These are phyloP conservation scores for Rhynchomys soricoides DNA, from an alignment of 2,113 vertebrate species.

Conservation along the genomic window DNA sequence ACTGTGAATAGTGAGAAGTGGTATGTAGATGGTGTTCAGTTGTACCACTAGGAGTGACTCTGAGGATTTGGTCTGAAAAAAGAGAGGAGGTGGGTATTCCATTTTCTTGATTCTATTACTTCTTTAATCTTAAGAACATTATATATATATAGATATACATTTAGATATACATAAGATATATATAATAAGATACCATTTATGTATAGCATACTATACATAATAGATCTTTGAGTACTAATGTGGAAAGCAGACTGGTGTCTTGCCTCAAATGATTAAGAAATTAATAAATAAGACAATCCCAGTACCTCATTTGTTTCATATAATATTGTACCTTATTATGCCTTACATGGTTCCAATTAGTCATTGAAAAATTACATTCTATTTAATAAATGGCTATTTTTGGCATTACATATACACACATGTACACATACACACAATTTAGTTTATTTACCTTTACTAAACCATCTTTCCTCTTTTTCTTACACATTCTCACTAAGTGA, in stretches of 20 bases:
- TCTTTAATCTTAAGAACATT: background rate
- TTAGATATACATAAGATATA: too few relatives aligned
- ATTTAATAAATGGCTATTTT: background rate
- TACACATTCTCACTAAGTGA: background rate
- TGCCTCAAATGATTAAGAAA: background rate
- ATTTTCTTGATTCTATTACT: background rate
- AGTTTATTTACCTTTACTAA: background rate
- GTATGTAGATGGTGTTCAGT: too few relatives aligned
- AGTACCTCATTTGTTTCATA: background rate
- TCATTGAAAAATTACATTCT: background rate
- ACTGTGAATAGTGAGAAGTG: too few relatives aligned
- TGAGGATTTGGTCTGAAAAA: too few relatives aligned
- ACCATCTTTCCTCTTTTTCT: background rate
- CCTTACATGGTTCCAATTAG: background rate
- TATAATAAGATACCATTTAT: background rate
- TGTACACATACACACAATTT: background rate
- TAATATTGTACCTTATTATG: background rate
- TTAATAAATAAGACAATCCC: background rate
- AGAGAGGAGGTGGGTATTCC: background rate
- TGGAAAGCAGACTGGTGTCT: background rate
- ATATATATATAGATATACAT: too few relatives aligned
- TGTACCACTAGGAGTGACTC: too few relatives aligned
- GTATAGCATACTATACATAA: background rate
- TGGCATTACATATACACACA: background rate
- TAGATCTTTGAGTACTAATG: too few relatives aligned